Base-by-base conservation (phyloP, 2,888 invertebrate species). In the Conops quadrifasciatus region DNA sequence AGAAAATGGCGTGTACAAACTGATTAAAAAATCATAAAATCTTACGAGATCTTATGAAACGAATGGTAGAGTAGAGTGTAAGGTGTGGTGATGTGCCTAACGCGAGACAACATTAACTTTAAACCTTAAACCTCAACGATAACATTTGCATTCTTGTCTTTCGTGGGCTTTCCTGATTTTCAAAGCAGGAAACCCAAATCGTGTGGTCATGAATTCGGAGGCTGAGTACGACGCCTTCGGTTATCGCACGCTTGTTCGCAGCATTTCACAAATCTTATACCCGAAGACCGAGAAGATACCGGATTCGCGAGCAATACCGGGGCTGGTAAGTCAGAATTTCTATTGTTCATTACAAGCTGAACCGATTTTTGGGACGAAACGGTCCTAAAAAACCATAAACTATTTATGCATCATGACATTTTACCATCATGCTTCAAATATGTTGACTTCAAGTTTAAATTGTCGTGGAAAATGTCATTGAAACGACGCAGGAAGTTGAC, bases 191-290 rank as follows among this genome's bases (percentile, higher is more conserved):
- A n/a, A 21, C 11, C 9, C 9, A 21, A 53, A 53, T 36, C 9
- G 21, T 56, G 15, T 72, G 68, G 68, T 67, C 71, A 80, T 81
- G 75, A 76, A 77, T 26, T 77, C 79, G 53, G 80, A 80, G 62
- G 72, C 76, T 24, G 80, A 76, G 62, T 77, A 77, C 26, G 78
- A 78, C 51, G 67, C 76, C 56, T 70, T 77, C 47, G 78, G 79
- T 43, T 81, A 80, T 73, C 81, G 80, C 66, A 81, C 80, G 45
- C 74, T 83, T 43, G 79, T 83, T 43, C 83, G 83, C 62, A 83
- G 82, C 74, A 81, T 83, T 73, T 83, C 83, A 2, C 82, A 83
- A 53, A 82, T 81, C 49, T 78, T 83, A 19, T 78, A 79, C 75
- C 53, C 78, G 2, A 82, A 79, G 70, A 75, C 71, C 13, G 76